Conservation (phyloP, 2,888 invertebrate genomes). For the Scaptomyza tumidula region DNA sequence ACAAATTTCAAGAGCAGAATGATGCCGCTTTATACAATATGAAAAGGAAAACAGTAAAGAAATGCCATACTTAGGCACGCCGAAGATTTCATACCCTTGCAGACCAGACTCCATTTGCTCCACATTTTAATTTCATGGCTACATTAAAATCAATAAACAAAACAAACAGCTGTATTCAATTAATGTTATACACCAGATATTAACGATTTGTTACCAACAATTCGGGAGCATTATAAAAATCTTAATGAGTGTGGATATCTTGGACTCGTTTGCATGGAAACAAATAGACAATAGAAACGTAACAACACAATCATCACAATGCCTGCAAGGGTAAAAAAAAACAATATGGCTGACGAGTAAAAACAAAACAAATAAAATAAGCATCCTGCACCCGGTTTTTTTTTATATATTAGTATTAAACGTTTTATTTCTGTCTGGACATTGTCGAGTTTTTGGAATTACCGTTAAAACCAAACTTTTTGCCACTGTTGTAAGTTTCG, state of each 20-base stretch:
- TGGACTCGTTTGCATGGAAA: not conserved
- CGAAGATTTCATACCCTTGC: conserved; percentile 1
- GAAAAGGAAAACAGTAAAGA: conserved; percentile 2
- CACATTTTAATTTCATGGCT: not conserved
- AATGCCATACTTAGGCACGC: no score
- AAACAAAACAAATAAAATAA: not conserved
- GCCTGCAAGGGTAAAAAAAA: not conserved
- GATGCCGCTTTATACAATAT: conserved; percentile 31
- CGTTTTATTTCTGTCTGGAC: conserved; percentile 24
- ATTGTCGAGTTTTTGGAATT: conserved; percentile 24
- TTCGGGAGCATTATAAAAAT: not conserved
- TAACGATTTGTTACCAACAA: not conserved
- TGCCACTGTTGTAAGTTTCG: conserved; percentile 38
- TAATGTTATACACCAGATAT: not conserved
- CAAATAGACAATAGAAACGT: not conserved
- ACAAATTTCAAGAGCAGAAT: conserved; percentile 21
- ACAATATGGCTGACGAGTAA: not conserved
- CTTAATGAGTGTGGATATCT: not conserved
- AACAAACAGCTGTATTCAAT: not conserved
- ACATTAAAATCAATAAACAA: not conserved
- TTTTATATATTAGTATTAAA: not conserved
- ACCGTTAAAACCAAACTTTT: conserved; percentile 28
- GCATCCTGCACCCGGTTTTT: not conserved
- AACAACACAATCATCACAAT: not conserved
- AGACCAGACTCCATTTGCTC: not conserved